These are phyloP conservation scores for Clinocottus analis DNA, from an alignment of 2,113 vertebrate genomes.

Conservation along the genomic window DNA sequence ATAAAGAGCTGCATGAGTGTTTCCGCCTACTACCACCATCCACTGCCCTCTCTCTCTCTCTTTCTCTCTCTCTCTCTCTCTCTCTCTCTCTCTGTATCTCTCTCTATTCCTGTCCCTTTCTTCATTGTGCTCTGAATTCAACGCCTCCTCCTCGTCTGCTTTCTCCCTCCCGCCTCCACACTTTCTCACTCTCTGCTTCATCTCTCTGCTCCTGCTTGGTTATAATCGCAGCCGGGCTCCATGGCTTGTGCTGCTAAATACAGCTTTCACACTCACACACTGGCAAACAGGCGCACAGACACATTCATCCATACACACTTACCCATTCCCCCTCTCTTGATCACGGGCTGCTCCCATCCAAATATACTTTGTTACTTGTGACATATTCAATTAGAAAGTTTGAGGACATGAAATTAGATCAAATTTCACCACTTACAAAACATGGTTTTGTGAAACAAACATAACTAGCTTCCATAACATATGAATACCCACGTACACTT, in stretches of 20 bases:
- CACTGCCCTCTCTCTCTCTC: conserved; percentile 16
- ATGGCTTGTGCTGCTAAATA: conserved; percentile 35
- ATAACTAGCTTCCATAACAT: neutral
- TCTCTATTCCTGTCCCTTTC: neutral
- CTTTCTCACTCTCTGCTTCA: conserved; percentile 15
- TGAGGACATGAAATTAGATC: neutral
- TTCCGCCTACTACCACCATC: conserved; percentile 43
- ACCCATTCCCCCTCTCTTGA: neutral
- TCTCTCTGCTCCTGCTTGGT: conserved; percentile 25
- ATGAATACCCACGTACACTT: no score
- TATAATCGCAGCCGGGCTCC: conserved; percentile 19
- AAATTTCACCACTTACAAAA: neutral
- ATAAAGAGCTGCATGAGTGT: conserved; percentile 60
- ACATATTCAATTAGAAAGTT: neutral
- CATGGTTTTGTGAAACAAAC: neutral
- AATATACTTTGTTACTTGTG: conserved; percentile 23
- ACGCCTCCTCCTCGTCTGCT: conserved; percentile 22
- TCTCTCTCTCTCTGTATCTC: conserved; percentile 5
- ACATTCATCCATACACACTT: neutral
- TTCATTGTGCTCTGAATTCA: conserved; percentile 30
- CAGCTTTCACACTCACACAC: conserved; percentile 18
- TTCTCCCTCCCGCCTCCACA: conserved; percentile 23
- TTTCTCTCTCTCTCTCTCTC: conserved; percentile 9
- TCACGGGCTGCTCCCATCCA: neutral
- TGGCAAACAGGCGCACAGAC: neutral